Evolutionary conservation across 2,888 invertebrate species (phyloP).

Genomic region (Conus canariensis): DNA sequence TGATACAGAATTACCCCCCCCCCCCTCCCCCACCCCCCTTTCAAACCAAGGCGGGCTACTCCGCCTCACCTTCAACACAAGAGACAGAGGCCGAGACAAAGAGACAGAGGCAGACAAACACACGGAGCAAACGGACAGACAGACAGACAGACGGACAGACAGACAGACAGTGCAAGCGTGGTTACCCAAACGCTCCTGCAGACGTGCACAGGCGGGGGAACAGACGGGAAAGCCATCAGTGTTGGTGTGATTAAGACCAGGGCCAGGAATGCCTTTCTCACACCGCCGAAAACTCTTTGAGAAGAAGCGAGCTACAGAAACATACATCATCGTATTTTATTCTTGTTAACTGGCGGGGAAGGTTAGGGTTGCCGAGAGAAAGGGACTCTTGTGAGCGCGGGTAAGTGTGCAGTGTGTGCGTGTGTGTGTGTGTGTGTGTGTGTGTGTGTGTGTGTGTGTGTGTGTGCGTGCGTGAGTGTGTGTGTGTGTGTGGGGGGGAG

Average conservation of each 20-base stretch:
- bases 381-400: no score
- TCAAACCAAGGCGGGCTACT: no score
- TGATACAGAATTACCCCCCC: no score
- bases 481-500: neutral
- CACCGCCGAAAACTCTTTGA: constrained; percentile 26
- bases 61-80: no score
- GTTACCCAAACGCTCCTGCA: no score
- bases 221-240: constrained; percentile 40
- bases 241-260: constrained; percentile 27
- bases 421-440: neutral
- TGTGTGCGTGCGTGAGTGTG: no score
- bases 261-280: constrained; percentile 37
- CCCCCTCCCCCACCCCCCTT: no score
- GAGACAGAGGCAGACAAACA: no score
- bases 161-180: neutral
- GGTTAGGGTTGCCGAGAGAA: neutral
- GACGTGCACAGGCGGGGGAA: neutral
- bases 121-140: no score
- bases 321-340: constrained; percentile 41
- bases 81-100: no score
- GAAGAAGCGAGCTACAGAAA: neutral
- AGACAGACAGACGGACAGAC: neutral
- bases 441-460: neutral
- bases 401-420: no score
- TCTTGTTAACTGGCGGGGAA: constrained; percentile 34